A percentile compares a stretch with the other conserved stretches of the same genome.
phyloP scores from a whole-genome alignment of 2,113 vertebrate species.

The Camelus dromedarius region DNA sequence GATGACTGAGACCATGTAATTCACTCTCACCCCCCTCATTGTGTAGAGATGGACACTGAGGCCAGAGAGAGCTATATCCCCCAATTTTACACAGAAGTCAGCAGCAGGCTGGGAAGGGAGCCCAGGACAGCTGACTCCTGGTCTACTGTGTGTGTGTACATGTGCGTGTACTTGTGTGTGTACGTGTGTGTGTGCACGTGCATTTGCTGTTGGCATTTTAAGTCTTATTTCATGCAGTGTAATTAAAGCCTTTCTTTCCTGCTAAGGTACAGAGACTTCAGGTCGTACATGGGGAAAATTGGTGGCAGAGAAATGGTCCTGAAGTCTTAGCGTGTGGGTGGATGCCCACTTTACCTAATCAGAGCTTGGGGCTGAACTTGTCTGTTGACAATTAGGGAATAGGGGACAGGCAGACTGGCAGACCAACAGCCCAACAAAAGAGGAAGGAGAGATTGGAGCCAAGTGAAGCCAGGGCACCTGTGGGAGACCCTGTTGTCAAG shows the following conservation, averaged over 20 bases:
- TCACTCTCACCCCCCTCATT: background rate
- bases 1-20: background rate
- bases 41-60: slow-evolving; percentile 1
- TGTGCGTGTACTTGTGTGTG: background rate
- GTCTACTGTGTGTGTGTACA: background rate
- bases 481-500: background rate
- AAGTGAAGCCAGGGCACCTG: background rate
- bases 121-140: too few species aligned
- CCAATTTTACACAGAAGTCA: background rate
- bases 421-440: background rate
- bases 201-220: background rate
- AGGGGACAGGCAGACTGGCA: background rate
- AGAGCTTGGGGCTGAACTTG: background rate
- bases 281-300: background rate
- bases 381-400: background rate
- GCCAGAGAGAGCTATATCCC: background rate
- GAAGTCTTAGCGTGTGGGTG: background rate
- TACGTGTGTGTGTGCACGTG: background rate
- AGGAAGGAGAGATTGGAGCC: background rate
- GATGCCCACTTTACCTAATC: background rate
- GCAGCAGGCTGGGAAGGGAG: background rate
- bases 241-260: background rate
- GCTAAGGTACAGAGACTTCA: background rate
- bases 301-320: background rate
- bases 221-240: background rate